Evolutionary conservation across 1,140 invertebrate genomes (phyloP).

Genomic region (Plectrocnemia conspersa): DNA sequence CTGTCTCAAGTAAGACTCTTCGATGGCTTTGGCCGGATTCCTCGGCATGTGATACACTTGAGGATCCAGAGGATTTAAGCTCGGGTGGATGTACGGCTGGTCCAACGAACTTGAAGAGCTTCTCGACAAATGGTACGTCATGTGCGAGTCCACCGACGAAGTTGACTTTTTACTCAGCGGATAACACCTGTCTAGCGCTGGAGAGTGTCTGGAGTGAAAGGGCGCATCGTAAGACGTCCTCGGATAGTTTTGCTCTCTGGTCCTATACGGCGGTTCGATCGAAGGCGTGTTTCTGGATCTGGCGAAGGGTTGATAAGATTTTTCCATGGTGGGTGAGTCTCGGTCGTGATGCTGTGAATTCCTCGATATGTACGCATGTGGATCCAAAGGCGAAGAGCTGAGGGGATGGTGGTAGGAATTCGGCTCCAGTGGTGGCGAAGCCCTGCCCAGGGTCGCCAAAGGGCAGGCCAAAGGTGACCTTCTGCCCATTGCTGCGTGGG

Average conservation of each 20-base stretch:
- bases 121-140: slow-evolving; percentile 37
- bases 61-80: slow-evolving; percentile 43
- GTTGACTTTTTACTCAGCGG: slow-evolving; percentile 31
- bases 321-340: slow-evolving; percentile 36
- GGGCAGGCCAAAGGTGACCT: slow-evolving; percentile 51
- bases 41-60: slow-evolving; percentile 34
- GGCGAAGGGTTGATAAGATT: slow-evolving; percentile 30
- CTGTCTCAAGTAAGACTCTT: slow-evolving; percentile 29
- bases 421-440: slow-evolving; percentile 45
- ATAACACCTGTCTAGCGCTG: slow-evolving; percentile 32
- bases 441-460: slow-evolving; percentile 54
- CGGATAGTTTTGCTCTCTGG: slow-evolving; percentile 25
- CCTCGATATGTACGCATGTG: slow-evolving; percentile 46
- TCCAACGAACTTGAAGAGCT: slow-evolving; percentile 37
- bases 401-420: slow-evolving; percentile 45
- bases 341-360: slow-evolving; percentile 40
- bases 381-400: slow-evolving; percentile 46
- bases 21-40: slow-evolving; percentile 32
- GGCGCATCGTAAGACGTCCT: slow-evolving; percentile 10
- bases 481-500: slow-evolving; percentile 29
- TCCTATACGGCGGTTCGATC: slow-evolving; percentile 24
- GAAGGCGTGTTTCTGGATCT: slow-evolving; percentile 27
- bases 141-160: slow-evolving; percentile 31
- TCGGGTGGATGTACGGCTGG: slow-evolving; percentile 39
- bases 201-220: slow-evolving; percentile 23